Evolutionary conservation across 2,113 vertebrate genomes (phyloP), one percentile per base, ranked within the genome.

Genomic region (Phoenicopterus ruber): DNA sequence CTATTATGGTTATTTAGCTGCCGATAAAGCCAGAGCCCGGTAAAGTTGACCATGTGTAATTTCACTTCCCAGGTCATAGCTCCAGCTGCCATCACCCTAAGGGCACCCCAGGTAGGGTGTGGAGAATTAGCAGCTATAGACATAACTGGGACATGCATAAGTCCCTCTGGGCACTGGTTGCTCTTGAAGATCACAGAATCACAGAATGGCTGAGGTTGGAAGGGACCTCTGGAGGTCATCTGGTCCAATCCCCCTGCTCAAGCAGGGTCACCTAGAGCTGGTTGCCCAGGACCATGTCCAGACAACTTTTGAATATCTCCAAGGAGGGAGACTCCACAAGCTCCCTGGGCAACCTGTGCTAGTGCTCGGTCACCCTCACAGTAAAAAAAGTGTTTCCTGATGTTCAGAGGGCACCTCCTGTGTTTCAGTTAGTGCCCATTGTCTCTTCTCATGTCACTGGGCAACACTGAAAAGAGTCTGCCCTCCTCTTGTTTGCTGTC

Each of bases 261-360:
- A 32, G 18, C 12, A 15, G 11, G 14, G 20, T 3, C 31, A n/a
- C 15, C 38, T 9, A 32, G 10, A n/a, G 4, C 6, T 2, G 5
- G 10, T 11, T 47, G 8, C 8, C 9, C 47, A 63, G 47, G 17
- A 47, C 5, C 9, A 5, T 3, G 1, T 28, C 24, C 15, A 42
- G 46, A 21, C 1, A 2, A 5, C 11, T 83, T 83, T n/a, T 1
- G 2, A 87, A 6, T 16, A 21, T 31, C 28, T 63, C 34, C 28
- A 46, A 46, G 18, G 17, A 46, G 3, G 29, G 40, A 72, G 8
- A 49, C 18, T 40, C 16, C 18, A 62, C 11, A 19, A 14, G 7
- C 16, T 46, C 5, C 12, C 7, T 50, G 40, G 17, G 32, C 14
- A 58, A 28, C 21, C 7, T 54, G 8, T 71, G 21, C 12, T 46